phyloP scores from a whole-genome alignment of 1,140 invertebrate species.

The Cydia splendana region DNA sequence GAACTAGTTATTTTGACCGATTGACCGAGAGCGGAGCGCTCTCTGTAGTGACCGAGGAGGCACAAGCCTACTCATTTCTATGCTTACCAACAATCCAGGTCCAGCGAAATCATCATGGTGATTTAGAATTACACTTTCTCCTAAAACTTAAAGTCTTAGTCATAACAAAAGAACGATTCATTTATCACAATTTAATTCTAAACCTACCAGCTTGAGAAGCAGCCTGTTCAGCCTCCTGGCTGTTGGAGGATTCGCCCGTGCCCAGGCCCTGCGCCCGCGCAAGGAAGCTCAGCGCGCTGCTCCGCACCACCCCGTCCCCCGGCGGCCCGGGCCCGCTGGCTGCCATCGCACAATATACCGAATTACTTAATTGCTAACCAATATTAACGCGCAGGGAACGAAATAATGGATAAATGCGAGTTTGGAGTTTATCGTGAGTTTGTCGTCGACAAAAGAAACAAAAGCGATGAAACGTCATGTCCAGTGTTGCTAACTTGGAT shows the following conservation, averaged over 20 bases:
- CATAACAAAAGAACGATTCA: no score
- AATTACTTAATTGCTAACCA: neutral
- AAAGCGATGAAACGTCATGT: constrained; percentile 12
- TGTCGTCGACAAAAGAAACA: constrained; percentile 16
- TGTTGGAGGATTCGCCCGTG: constrained; percentile 34
- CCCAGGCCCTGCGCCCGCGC: constrained; percentile 56
- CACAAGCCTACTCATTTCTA: no score
- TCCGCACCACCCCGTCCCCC: constrained; percentile 53
- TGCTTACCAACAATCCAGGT: no score
- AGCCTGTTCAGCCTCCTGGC: constrained; percentile 41
- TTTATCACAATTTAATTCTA: neutral
- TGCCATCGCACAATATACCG: neutral
- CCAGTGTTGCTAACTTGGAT: no score
- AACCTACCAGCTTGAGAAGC: constrained; percentile 45
- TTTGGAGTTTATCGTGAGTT: constrained; percentile 12
- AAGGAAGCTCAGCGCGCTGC: constrained; percentile 64
- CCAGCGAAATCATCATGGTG: no score
- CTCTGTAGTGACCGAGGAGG: no score
- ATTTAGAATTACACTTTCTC: no score
- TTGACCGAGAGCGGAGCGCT: no score
- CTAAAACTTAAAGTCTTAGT: no score
- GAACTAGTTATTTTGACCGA: no score
- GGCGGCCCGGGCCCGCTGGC: constrained; percentile 42
- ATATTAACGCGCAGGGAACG: neutral
- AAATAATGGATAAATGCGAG: neutral